Percentiles rank a stretch among this genome's conserved stretches.
phyloP scores from a whole-genome alignment of 1,140 invertebrate species.

The Coelopa frigida region DNA sequence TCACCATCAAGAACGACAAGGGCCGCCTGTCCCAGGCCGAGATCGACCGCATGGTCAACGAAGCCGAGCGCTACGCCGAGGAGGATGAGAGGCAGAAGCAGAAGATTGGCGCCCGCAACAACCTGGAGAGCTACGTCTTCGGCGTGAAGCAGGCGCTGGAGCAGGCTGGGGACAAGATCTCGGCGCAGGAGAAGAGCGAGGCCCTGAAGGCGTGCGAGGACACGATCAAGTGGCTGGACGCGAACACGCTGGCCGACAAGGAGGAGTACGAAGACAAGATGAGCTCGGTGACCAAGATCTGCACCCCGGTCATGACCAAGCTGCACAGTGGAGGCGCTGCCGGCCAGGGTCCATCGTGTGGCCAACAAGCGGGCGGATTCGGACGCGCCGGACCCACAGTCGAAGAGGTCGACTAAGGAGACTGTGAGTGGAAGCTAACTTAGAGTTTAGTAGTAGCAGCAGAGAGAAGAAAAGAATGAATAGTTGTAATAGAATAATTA shows the following conservation, averaged over 20 bases:
- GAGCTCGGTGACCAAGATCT: slow-evolving; percentile 49
- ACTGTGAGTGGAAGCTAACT: too few relatives aligned
- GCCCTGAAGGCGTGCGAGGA: slow-evolving; percentile 50
- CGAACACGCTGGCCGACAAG: slow-evolving; percentile 55
- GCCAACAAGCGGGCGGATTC: slow-evolving; percentile 46
- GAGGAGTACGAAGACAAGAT: slow-evolving; percentile 58
- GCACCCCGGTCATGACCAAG: slow-evolving; percentile 52
- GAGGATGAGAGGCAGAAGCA: slow-evolving; percentile 62
- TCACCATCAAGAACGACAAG: slow-evolving; percentile 80
- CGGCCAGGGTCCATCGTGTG: slow-evolving; percentile 36
- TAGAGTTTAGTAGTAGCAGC: too few relatives aligned
- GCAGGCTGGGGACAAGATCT: slow-evolving; percentile 46
- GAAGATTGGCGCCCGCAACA: slow-evolving; percentile 52
- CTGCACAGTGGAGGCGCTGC: slow-evolving; percentile 47
- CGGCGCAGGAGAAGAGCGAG: slow-evolving; percentile 50
- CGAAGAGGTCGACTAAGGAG: slow-evolving; percentile 64
- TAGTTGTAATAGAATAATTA: too few relatives aligned
- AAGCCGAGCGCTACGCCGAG: slow-evolving; percentile 39
- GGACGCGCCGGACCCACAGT: slow-evolving; percentile 54
- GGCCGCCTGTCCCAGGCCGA: slow-evolving; percentile 71
- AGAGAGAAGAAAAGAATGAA: too few relatives aligned
- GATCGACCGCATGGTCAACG: slow-evolving; percentile 54
- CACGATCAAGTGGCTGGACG: slow-evolving; percentile 56
- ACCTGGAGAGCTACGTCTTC: slow-evolving; percentile 65
- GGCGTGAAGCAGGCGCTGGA: slow-evolving; percentile 55